Evolutionary conservation across 2,113 vertebrate genomes (phyloP).

Genomic region (Turnix velox): DNA sequence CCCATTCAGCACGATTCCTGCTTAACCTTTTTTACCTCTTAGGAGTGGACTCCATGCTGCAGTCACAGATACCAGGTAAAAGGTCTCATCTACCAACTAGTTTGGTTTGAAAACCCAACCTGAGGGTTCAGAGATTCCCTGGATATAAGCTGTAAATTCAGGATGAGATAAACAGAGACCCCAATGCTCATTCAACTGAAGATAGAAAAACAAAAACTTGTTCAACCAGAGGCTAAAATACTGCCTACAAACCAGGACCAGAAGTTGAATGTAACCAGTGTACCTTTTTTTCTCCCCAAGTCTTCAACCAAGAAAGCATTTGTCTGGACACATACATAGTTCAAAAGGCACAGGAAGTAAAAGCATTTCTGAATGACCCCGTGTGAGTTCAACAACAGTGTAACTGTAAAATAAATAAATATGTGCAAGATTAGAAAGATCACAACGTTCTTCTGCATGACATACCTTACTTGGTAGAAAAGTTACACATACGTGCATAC

Average conservation of each 20-base stretch:
- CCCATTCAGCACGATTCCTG: background rate
- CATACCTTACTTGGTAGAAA: constrained; percentile 14
- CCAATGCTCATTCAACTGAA: background rate
- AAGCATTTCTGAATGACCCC: constrained; percentile 54
- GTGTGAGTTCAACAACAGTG: constrained; percentile 7
- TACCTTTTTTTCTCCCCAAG: background rate
- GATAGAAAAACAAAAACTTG: constrained; percentile 45
- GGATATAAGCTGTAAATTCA: background rate
- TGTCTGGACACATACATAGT: constrained; percentile 37
- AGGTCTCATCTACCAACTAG: background rate
- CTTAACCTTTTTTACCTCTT: background rate
- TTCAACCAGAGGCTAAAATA: constrained; percentile 46
- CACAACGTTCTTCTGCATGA: constrained; percentile 9
- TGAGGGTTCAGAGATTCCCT: background rate
- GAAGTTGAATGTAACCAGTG: background rate
- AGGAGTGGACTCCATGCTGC: background rate
- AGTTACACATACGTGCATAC: constrained; percentile 19
- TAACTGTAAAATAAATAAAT: constrained; percentile 69
- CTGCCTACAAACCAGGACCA: constrained; percentile 13
- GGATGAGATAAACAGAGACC: background rate
- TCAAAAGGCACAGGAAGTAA: constrained; percentile 64
- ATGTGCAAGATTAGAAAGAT: constrained; percentile 54
- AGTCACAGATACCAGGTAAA: background rate
- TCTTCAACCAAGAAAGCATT: background rate
- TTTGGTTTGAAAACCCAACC: background rate